Conservation (phyloP, 2,888 invertebrate genomes). For the Pristionchus arcanus region DNA sequence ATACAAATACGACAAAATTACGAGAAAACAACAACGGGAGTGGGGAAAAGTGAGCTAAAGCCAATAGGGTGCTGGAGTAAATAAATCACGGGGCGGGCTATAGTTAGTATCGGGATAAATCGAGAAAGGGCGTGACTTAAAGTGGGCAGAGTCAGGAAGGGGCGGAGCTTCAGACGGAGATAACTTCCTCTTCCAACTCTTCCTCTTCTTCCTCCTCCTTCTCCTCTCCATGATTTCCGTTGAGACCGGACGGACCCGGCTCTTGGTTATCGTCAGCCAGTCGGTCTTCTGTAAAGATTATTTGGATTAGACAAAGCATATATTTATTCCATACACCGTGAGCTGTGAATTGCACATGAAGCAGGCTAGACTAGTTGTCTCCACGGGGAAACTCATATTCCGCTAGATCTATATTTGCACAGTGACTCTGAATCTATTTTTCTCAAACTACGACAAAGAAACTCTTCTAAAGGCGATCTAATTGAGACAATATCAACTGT, state of each 20-base stretch:
- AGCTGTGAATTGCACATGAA: too few relatives aligned
- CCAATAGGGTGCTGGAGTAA: neutral
- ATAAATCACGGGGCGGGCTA: neutral
- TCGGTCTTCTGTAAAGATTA: neutral
- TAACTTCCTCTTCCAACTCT: neutral
- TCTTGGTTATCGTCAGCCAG: conserved; percentile 30
- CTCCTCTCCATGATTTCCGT: conserved; percentile 15
- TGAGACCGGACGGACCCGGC: conserved; percentile 42
- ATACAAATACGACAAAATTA: neutral
- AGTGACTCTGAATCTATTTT: too few relatives aligned
- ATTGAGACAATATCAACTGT: too few relatives aligned
- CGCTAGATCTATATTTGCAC: too few relatives aligned
- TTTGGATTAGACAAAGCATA: neutral
- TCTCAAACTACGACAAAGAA: too few relatives aligned
- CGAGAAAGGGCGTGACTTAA: neutral
- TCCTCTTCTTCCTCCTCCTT: conserved; percentile 19
- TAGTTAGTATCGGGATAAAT: conserved; percentile 18
- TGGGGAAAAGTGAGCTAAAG: conserved; percentile 3
- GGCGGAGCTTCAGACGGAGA: neutral
- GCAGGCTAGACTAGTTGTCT: too few relatives aligned
- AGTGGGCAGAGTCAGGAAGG: neutral
- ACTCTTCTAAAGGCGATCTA: too few relatives aligned
- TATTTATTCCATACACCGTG: too few relatives aligned
- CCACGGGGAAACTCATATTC: too few relatives aligned
- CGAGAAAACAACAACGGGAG: conserved; percentile 12